phyloP scores from a whole-genome alignment of 2,888 invertebrate genomes.

The Arenicola marina region DNA sequence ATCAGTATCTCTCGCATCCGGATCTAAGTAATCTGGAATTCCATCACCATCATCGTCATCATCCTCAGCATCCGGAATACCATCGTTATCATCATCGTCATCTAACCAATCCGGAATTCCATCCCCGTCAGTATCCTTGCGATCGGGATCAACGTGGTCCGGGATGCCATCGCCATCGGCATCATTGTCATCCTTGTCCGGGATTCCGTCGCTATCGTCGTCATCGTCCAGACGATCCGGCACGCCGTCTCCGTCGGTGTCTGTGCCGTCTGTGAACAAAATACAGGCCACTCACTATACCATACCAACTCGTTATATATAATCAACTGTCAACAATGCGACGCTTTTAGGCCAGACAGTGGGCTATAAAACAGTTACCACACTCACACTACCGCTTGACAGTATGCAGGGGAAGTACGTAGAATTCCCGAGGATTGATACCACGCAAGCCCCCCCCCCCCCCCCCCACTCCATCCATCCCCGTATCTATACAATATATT shows the following conservation, averaged over 20 bases:
- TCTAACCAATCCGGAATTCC: conserved; percentile 46
- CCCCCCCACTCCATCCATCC: no score
- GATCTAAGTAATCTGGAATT: conserved; percentile 3
- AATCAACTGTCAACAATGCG: no score
- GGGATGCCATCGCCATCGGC: conserved; percentile 36
- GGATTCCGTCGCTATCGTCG: conserved; percentile 15
- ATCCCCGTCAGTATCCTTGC: conserved; percentile 25
- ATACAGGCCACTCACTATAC: no score
- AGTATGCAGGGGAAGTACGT: no score
- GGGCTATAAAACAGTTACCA: no score
- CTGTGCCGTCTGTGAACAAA: no score
- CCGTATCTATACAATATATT: no score
- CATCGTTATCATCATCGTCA: conserved; percentile 38
- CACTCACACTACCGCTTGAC: no score
- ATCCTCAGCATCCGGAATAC: conserved; percentile 43
- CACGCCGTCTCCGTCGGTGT: conserved; percentile 21
- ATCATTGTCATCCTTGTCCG: conserved; percentile 25
- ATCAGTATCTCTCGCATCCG: conserved; percentile 3
- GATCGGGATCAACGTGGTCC: conserved; percentile 33
- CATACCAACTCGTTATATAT: no score
- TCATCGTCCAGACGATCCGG: conserved; percentile 6
- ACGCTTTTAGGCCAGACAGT: no score
- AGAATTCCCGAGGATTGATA: no score
- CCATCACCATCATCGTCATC: conserved; percentile 29
- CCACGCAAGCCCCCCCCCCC: no score